Base-by-base conservation (phyloP, 2,113 vertebrate species). In the Otus sunia region DNA sequence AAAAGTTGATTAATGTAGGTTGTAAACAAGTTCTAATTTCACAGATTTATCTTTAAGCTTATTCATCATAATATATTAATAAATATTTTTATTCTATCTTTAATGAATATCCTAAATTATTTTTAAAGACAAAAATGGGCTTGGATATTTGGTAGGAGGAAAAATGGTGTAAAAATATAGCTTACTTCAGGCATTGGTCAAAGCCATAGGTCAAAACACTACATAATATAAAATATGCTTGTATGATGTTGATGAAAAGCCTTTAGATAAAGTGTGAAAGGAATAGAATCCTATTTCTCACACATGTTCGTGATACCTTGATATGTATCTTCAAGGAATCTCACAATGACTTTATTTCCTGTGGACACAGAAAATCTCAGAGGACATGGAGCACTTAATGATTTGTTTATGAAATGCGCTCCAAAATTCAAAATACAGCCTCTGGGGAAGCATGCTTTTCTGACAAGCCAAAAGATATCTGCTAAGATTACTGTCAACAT, bases 261-360 rank as follows among this genome's bases (percentile, higher is more conserved):
- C 3, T 56, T 83, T 43, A 60, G 11, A 50, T n/a, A 83, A 76
- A 59, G 7, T 29, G 12, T 63, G 32, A 64, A 68, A 64, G 36
- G 22, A 95, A 19, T 1, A 52, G 49, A 91, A 63, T 63, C 9
- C 2, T 81, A 12, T 58, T 88, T 77, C 10, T 77, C 45, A 55
- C 11, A 60, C 5, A 81, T 59, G 14, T 56, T 90, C 29, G 23
- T 84, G 37, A 81, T 74, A 82, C 6, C 63, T 56, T 95, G 62
- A 95, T 77, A 55, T n/a, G 16, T 79, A 86, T 93, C 83, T 96
- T 47, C 50, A 91, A 94, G 92, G 78, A 97, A 56, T 82, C 22
- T 93, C 79, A 82, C 17, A 60, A 49, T 66, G 27, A 43, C 59
- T 96, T 91, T 80, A 58, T 88, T 85, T 78, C 69, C 22, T 69